Evolutionary conservation across 2,888 invertebrate species (phyloP).

Genomic region (Leucophenga maculata): DNA sequence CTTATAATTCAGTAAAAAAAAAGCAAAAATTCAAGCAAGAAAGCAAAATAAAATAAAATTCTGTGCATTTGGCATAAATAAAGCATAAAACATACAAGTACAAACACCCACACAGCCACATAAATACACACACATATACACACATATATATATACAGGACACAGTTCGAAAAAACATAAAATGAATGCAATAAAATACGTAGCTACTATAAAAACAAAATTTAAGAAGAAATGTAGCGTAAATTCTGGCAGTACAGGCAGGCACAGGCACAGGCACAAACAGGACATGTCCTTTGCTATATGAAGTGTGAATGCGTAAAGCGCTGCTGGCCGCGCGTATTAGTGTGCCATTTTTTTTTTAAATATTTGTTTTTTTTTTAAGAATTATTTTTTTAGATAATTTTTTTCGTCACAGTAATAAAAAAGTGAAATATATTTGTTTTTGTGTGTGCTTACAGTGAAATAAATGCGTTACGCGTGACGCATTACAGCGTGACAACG

Average conservation of each 20-base stretch:
- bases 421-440: neutral
- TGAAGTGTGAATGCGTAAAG: constrained; percentile 5
- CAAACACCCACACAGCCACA: neutral
- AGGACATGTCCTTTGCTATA: neutral
- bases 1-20: neutral
- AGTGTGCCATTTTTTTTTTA: neutral
- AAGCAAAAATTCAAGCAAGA: neutral
- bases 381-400: neutral
- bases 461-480: neutral
- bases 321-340: neutral
- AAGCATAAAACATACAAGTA: constrained; percentile 1
- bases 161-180: neutral
- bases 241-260: neutral
- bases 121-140: no score
- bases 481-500: constrained; percentile 1
- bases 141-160: no score
- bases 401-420: neutral
- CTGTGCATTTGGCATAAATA: neutral
- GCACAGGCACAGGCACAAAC: no score
- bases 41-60: neutral
- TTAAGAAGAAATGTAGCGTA: neutral
- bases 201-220: neutral
- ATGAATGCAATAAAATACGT: constrained; percentile 7
- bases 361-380: neutral
- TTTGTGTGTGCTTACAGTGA: neutral